Conservation (phyloP, 2,797 vertebrate genomes). For the Pantherophis vulpinus region DNA sequence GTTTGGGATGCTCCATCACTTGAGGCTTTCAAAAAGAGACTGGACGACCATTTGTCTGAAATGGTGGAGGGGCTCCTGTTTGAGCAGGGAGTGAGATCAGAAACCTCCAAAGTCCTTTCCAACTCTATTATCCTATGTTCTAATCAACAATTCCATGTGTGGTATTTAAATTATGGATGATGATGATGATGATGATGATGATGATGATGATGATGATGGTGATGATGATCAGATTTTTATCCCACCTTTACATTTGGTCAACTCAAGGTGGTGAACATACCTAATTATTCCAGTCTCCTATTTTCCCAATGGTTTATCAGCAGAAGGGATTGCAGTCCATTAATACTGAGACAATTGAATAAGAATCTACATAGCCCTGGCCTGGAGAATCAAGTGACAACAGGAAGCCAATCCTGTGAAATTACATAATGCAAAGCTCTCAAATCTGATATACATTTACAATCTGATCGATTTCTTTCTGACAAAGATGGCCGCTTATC, state of each 20-base stretch:
- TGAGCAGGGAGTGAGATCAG: neutral
- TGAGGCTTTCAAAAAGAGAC: neutral
- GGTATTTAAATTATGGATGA: neutral
- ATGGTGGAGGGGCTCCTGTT: neutral
- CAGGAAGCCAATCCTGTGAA: neutral
- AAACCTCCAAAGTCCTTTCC: neutral
- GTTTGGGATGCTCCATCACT: neutral
- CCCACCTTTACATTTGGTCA: neutral
- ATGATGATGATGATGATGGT: neutral
- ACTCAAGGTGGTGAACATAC: neutral
- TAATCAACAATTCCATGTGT: neutral
- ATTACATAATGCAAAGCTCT: neutral
- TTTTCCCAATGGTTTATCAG: neutral
- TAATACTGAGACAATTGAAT: neutral
- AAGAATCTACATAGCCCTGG: neutral
- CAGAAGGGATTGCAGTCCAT: neutral
- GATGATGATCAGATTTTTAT: neutral
- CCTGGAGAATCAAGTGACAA: neutral
- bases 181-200: neutral
- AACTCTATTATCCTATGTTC: neutral
- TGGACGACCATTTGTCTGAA: neutral
- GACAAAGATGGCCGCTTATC: neutral
- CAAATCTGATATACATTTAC: neutral
- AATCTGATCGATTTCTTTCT: neutral
- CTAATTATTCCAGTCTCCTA: neutral